Evolutionary conservation across 92 coral and sea anemone species (phyloP).

Genomic region (Paragorgia papillata): DNA sequence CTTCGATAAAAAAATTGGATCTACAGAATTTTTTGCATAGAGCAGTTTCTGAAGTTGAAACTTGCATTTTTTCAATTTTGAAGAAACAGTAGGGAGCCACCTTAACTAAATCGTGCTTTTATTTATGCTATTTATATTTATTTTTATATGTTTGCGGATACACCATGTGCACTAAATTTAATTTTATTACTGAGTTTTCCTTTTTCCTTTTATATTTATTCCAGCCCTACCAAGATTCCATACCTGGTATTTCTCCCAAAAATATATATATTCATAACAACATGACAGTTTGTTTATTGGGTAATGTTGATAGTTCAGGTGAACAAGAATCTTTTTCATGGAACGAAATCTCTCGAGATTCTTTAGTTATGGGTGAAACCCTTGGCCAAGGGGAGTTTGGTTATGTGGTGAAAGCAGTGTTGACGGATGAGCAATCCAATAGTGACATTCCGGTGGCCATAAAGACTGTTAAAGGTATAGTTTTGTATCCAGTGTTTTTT

Average conservation of each 20-base stretch:
- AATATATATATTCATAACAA: neutral
- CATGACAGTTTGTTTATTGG: neutral
- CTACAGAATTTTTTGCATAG: too few species aligned
- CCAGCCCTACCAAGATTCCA: neutral
- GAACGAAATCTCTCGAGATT: slow-evolving; percentile 84
- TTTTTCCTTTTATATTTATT: too few species aligned
- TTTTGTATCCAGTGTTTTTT: too few species aligned
- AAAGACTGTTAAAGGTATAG: slow-evolving; percentile 73
- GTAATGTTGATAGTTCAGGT: neutral
- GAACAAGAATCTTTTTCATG: slow-evolving; percentile 33
- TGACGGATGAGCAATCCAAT: slow-evolving; percentile 60
- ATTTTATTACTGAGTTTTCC: too few species aligned
- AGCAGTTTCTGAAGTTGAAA: too few species aligned
- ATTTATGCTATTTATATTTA: too few species aligned
- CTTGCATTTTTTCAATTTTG: too few species aligned
- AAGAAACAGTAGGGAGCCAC: too few species aligned
- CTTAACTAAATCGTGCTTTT: too few species aligned
- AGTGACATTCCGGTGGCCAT: slow-evolving; percentile 65
- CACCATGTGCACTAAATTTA: too few species aligned
- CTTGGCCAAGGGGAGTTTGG: slow-evolving; percentile 96
- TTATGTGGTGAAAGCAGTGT: slow-evolving; percentile 65
- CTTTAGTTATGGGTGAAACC: slow-evolving; percentile 65
- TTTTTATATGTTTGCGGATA: too few species aligned
- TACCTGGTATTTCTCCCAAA: neutral
- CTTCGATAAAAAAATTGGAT: too few species aligned